Conservation (phyloP, 1,140 invertebrate genomes). For the Lordiphosa clarofinis region DNA sequence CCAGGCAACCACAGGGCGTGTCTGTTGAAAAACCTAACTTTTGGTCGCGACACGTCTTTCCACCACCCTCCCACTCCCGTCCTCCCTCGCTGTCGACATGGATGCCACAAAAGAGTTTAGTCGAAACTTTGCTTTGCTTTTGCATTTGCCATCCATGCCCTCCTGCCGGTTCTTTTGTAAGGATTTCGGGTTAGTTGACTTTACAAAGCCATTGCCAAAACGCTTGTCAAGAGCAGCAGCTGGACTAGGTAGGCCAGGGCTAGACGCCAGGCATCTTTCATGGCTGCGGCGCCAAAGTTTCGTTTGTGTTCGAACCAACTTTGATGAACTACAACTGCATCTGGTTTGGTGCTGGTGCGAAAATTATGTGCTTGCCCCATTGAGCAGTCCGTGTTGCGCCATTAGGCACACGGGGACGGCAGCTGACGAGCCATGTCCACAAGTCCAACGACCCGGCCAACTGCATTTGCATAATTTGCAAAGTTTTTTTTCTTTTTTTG, state of each 20-base stretch:
- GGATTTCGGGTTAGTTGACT: conserved; percentile 67
- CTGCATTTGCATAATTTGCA: conserved; percentile 74
- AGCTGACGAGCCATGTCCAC: not conserved
- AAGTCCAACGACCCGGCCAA: conserved; percentile 34
- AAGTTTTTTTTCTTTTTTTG: conserved; percentile 54
- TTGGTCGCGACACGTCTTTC: conserved; percentile 56
- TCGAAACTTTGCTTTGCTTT: conserved; percentile 61
- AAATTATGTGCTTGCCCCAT: conserved; percentile 66
- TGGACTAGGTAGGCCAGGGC: conserved; percentile 12
- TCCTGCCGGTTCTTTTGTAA: conserved; percentile 43
- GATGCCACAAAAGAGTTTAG: conserved; percentile 66
- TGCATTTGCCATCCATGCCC: conserved; percentile 49
- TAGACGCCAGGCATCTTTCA: conserved; percentile 55
- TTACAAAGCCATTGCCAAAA: conserved; percentile 59
- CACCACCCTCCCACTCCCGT: too few relatives aligned
- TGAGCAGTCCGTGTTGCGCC: conserved; percentile 59
- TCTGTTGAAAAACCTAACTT: conserved; percentile 42
- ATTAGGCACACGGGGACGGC: conserved; percentile 42
- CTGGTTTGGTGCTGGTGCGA: conserved; percentile 11
- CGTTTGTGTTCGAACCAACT: conserved; percentile 72
- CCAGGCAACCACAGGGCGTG: conserved; percentile 8
- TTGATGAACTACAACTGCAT: conserved; percentile 53
- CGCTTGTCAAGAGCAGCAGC: conserved; percentile 50
- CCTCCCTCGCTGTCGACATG: conserved; percentile 16
- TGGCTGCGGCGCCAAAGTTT: conserved; percentile 63